Evolutionary conservation across 2,888 invertebrate genomes (phyloP), one percentile per base, ranked within the genome.

Genomic region (Amphipoea oculea): DNA sequence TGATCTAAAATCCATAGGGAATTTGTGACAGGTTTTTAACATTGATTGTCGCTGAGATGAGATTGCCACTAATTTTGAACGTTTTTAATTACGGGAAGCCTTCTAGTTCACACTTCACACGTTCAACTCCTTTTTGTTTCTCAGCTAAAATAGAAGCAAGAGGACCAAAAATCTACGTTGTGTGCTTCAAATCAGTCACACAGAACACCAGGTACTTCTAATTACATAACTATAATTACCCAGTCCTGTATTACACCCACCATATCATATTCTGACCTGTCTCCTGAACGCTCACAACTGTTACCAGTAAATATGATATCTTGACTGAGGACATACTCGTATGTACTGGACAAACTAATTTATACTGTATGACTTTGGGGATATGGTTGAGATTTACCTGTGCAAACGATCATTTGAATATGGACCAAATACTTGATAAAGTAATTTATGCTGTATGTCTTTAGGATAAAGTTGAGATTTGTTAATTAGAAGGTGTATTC

Each of bases 191-290:
- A 63, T 45, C 42, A 67, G 17, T 60, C 36, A 36, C 36, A 36
- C 36, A 36, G 36, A 36, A 36, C 42, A 7, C 29, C 62, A 29
- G 23, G 23, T 40, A 62, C 54, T 73, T 72, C 45, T 69, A 45
- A 79, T 82, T 57, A 74, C 79, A 63, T n/a, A 45, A 78, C 78
- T 76, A 48, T 62, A 81, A 80, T 71, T 69, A 76, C 7, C 42
- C 14, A 36, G 68, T 70, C 70, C 51, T 54, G 17, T 63, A 77
- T 86, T 81, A 79, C 75, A 76, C 36, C 73, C 66, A 67, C 45
- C 68, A 79, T 89, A 86, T 90, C 74, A 69, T 48, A 73, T 89
- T 89, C 71, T 84, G 62, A 88, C 86, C 86, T 89, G 89, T 89
- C 89, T 83, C 79, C 82, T 79, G 87, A 84, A 62, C 67, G 69